Evolutionary conservation across 2,888 invertebrate genomes (phyloP).

Genomic region (Melikaiella ostensackeni): DNA sequence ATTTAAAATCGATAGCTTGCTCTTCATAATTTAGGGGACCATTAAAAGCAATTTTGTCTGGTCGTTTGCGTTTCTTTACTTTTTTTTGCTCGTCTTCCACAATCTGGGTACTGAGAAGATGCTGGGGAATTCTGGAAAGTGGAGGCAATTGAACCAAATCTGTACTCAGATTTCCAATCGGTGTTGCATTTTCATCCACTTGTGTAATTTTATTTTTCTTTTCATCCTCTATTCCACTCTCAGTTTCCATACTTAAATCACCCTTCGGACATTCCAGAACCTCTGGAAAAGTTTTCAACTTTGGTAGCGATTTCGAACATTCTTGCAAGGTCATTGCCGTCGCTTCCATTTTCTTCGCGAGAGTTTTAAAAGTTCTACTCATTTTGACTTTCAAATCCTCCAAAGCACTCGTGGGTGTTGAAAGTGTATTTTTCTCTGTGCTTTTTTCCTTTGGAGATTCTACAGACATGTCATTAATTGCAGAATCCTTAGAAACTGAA

Average conservation of each 20-base stretch:
- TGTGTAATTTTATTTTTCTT: background rate
- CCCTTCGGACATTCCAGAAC: background rate
- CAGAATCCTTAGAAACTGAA: background rate
- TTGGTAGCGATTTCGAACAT: constrained; percentile 20
- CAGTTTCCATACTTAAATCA: background rate
- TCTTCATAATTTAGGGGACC: constrained; percentile 51
- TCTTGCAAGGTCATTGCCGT: constrained; percentile 4
- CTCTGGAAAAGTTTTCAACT: background rate
- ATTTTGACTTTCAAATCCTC: constrained; percentile 22
- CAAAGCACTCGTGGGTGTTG: background rate
- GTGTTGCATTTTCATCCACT: too few species aligned
- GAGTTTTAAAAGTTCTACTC: constrained; percentile 19
- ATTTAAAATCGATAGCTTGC: constrained; percentile 60
- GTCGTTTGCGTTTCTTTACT: constrained; percentile 41
- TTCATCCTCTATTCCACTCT: background rate
- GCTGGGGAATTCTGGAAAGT: constrained; percentile 55
- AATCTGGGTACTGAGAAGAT: constrained; percentile 35
- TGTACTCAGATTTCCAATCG: background rate
- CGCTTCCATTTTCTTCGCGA: constrained; percentile 24
- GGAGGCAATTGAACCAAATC: constrained; percentile 53
- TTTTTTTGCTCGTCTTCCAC: background rate
- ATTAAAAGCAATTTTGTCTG: constrained; percentile 65
- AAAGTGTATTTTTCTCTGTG: background rate
- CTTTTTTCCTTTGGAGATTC: background rate
- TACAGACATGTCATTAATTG: background rate